Percentiles rank a stretch among this genome's conserved stretches.
phyloP scores from a whole-genome alignment of 2,888 invertebrate genomes.

The Melangyna quadrimaculata region DNA sequence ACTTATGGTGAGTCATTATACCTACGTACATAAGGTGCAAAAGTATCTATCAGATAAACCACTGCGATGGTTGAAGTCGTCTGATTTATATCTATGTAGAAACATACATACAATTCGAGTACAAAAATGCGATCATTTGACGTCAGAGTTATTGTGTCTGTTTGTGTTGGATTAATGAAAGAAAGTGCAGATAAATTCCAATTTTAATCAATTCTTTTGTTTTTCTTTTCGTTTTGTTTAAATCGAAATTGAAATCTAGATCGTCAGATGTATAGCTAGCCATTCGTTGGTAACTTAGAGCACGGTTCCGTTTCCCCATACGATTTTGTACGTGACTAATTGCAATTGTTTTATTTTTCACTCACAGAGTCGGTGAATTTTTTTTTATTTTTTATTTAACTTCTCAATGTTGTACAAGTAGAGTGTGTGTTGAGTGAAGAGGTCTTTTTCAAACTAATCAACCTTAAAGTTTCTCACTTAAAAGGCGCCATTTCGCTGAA shows the following conservation, averaged over 20 bases:
- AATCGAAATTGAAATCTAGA: conserved; percentile 62
- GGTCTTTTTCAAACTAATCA: background rate
- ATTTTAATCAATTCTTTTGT: conserved; percentile 35
- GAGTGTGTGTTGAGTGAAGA: background rate
- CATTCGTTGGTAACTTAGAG: background rate
- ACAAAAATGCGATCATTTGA: conserved; percentile 37
- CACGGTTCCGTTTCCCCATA: conserved; percentile 8
- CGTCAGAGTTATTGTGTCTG: conserved; percentile 28
- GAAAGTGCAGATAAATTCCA: conserved; percentile 64
- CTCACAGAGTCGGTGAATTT: conserved; percentile 14
- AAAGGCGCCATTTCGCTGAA: background rate
- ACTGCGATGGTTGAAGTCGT: conserved; percentile 4
- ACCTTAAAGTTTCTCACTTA: background rate
- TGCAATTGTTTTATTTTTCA: conserved; percentile 32
- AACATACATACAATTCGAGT: too few relatives aligned
- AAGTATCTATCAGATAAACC: conserved; percentile 7
- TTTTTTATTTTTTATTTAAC: background rate
- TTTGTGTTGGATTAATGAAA: conserved; percentile 43
- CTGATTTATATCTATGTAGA: background rate
- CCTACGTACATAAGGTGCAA: background rate
- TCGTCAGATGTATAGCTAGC: conserved; percentile 25
- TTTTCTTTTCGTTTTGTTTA: conserved; percentile 4
- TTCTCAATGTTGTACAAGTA: too few relatives aligned
- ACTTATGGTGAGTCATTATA: conserved; percentile 49
- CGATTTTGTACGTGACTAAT: conserved; percentile 57